Percentiles rank a stretch among this genome's conserved stretches.
Conservation (phyloP, 2,113 vertebrate genomes). For the Cygnus atratus region DNA sequence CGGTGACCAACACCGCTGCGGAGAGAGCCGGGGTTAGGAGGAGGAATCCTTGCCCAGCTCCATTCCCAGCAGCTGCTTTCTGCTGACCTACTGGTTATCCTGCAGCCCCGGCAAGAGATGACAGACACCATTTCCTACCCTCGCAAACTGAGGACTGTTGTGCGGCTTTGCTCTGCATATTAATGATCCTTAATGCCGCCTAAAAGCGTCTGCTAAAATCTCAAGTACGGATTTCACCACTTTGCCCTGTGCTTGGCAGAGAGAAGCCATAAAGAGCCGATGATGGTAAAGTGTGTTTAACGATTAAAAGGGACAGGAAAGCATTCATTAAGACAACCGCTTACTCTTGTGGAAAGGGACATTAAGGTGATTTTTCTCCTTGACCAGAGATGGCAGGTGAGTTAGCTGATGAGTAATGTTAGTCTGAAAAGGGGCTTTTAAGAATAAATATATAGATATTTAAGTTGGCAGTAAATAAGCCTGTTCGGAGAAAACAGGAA, state of each 20-base stretch:
- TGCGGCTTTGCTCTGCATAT: not conserved
- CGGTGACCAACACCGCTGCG: no score
- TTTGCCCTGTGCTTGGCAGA: not conserved
- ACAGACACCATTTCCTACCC: not conserved
- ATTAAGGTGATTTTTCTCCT: not conserved
- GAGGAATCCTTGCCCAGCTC: not conserved
- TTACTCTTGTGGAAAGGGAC: not conserved
- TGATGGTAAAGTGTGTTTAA: not conserved
- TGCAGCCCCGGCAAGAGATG: not conserved
- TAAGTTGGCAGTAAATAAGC: not conserved
- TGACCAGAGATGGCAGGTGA: not conserved
- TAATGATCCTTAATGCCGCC: slow-evolving; percentile 23
- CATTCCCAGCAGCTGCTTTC: not conserved
- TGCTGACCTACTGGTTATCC: not conserved
- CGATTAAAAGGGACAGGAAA: not conserved
- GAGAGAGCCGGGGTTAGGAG: no score
- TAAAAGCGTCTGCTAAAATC: slow-evolving; percentile 39
- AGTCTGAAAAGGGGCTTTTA: not conserved
- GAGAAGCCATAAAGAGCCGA: not conserved
- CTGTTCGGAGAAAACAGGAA: not conserved
- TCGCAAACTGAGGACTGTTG: not conserved
- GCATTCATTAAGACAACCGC: not conserved
- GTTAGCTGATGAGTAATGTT: not conserved
- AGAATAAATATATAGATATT: not conserved
- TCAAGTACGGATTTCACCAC: slow-evolving; percentile 27